Base-by-base conservation (phyloP, 2,797 vertebrate species). In the Harpagifer antarcticus region DNA sequence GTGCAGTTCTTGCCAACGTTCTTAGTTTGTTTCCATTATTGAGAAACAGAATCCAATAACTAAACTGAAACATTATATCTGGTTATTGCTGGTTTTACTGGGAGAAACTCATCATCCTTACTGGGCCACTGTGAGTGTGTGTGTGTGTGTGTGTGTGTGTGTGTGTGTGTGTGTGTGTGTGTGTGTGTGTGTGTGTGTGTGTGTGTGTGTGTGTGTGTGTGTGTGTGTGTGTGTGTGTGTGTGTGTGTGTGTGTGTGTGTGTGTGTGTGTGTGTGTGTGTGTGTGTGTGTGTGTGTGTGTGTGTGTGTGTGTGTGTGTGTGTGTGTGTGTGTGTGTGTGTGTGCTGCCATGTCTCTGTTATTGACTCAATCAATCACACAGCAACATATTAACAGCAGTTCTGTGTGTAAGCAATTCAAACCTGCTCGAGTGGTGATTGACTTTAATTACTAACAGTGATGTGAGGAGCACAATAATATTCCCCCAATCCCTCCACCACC, bases 381-480 rank as follows among this genome's bases (percentile, higher is more conserved):
- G 31, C 66, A 56, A 47, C 81, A 76, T 54, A 82, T 79, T 67
- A 79, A 73, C 70, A 62, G 64, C 74, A 63, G 81, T 9, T 0
- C 19, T 17, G 66, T 79, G 70, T 82, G 74, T 60, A 31, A 9
- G 49, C 31, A 78, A 75, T 66, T 84, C 68, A 62, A 55, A 77
- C 61, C 79, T 80, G 85, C 80, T 89, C 74, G 61, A 88, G 86
- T 87, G 84, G 83, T 86, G 87, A 91, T 87, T 85, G 88, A 88
- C 88, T 89, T 90, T 89, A 90, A 90, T 90, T 90, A 90, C 87
- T 80, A 78, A 80, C 79, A 84, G 76, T 33, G 83, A 86, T 84
- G 82, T 85, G 82, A 85, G 80, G 82, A 86, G 83, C 74, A 77
- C 80, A 89, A 75, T 80, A 85, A 86, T 79, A 76, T 78, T 85